phyloP scores from a whole-genome alignment of 2,797 vertebrate species.

The Periophthalmus magnuspinnatus region DNA sequence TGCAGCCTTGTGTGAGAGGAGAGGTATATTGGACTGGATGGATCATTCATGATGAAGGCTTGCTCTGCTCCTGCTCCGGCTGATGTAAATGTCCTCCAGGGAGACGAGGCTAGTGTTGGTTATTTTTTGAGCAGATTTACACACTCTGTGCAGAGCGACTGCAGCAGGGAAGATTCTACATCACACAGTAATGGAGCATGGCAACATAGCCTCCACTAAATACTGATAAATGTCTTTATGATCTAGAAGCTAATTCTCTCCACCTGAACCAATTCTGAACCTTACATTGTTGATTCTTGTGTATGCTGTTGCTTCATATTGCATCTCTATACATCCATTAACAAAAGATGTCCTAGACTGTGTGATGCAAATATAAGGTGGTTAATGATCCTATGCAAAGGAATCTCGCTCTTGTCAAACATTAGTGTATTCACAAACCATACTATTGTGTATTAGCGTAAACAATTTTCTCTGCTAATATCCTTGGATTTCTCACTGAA shows the following conservation, averaged over 20 bases:
- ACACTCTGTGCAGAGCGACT: background rate
- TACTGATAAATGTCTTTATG: background rate
- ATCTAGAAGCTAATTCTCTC: background rate
- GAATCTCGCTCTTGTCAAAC: slow-evolving; percentile 41
- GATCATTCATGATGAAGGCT: slow-evolving; percentile 11
- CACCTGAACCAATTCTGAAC: background rate
- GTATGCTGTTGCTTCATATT: background rate
- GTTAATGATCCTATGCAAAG: slow-evolving; percentile 31
- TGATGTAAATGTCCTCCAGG: slow-evolving; percentile 10
- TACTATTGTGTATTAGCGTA: slow-evolving; percentile 40
- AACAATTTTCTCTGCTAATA: slow-evolving; percentile 57
- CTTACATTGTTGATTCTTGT: background rate
- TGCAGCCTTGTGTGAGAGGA: background rate
- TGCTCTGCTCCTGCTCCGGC: slow-evolving; percentile 1
- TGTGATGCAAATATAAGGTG: slow-evolving; percentile 3
- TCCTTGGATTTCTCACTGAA: slow-evolving; percentile 57
- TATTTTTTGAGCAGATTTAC: slow-evolving; percentile 6
- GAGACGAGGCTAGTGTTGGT: slow-evolving; percentile 3
- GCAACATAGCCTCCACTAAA: background rate
- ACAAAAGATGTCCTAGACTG: background rate
- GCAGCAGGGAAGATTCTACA: background rate
- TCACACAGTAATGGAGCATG: background rate
- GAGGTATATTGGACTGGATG: slow-evolving; percentile 6
- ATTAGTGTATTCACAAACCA: slow-evolving; percentile 35
- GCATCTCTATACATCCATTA: background rate